Conservation (phyloP, 2,797 vertebrate species). For the Anguilla obscura region DNA sequence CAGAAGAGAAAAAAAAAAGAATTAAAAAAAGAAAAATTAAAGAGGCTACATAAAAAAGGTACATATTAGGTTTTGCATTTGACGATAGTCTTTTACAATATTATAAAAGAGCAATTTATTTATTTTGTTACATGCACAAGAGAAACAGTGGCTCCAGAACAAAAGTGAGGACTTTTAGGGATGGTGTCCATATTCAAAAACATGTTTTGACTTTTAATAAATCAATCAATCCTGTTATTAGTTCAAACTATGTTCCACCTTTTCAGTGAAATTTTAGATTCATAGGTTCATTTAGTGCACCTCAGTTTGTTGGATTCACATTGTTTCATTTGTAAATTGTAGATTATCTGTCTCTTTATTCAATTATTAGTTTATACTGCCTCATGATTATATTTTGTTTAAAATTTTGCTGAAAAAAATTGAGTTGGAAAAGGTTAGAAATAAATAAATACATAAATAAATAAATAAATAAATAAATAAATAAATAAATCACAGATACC, state of each 20-base stretch:
- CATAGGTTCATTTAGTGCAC: background rate
- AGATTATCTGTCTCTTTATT: background rate
- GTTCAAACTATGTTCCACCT: background rate
- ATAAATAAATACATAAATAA: no score
- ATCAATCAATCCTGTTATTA: background rate
- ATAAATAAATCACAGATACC: background rate
- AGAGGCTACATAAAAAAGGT: no score
- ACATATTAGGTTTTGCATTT: no score
- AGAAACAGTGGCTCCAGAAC: background rate
- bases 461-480: background rate
- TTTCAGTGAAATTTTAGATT: background rate
- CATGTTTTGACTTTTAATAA: background rate
- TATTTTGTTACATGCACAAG: background rate
- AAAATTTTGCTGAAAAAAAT: background rate
- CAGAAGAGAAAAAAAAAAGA: background rate
- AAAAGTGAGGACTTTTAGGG: background rate
- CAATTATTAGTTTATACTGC: background rate
- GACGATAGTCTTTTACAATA: no score
- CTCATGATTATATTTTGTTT: background rate
- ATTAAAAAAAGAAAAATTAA: background rate
- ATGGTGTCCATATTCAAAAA: background rate
- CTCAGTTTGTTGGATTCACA: background rate
- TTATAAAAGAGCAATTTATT: background rate
- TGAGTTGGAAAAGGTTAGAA: background rate
- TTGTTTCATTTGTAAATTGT: background rate